Percentiles rank a stretch among this genome's conserved stretches.
Conservation (phyloP, 2,797 vertebrate species). For the Sebastes vulpes region DNA sequence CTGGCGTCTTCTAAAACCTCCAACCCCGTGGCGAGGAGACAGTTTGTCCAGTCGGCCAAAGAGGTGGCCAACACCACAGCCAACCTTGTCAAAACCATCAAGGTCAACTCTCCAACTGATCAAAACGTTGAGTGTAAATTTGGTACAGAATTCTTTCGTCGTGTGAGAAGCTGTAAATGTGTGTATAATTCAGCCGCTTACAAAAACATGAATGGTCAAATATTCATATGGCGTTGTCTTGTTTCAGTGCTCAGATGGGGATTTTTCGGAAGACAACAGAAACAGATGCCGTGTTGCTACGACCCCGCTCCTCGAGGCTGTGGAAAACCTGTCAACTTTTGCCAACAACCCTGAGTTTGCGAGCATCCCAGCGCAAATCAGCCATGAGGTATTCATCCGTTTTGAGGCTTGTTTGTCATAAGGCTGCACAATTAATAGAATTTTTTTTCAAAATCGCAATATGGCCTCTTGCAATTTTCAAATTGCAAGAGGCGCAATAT, state of each 20-base stretch:
- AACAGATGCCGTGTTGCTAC: constrained; percentile 93
- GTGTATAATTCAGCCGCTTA: constrained; percentile 1
- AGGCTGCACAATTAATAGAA: no score
- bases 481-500: no score
- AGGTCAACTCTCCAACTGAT: constrained; percentile 87
- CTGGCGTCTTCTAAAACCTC: constrained; percentile 97
- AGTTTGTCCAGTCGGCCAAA: constrained; percentile 99
- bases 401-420: constrained; percentile 13
- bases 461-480: no score
- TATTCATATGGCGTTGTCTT: constrained; percentile 14
- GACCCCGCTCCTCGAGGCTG: constrained; percentile 93
- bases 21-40: constrained; percentile 96
- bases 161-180: constrained; percentile 30
- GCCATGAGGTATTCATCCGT: constrained; percentile 89
- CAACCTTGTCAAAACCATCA: constrained; percentile 99
- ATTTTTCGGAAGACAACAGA: constrained; percentile 98
- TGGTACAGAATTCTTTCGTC: constrained; percentile 42
- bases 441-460: no score
- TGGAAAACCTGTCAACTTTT: constrained; percentile 96
- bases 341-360: constrained; percentile 98
- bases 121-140: constrained; percentile 80
- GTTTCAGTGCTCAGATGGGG: constrained; percentile 92
- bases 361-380: constrained; percentile 97
- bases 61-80: constrained; percentile 99
- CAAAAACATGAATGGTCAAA: not conserved